Percentiles rank a stretch among this genome's conserved stretches.
Evolutionary conservation across 2,797 vertebrate species (phyloP).

Genomic region (Schizopygopsis malacanthus): DNA sequence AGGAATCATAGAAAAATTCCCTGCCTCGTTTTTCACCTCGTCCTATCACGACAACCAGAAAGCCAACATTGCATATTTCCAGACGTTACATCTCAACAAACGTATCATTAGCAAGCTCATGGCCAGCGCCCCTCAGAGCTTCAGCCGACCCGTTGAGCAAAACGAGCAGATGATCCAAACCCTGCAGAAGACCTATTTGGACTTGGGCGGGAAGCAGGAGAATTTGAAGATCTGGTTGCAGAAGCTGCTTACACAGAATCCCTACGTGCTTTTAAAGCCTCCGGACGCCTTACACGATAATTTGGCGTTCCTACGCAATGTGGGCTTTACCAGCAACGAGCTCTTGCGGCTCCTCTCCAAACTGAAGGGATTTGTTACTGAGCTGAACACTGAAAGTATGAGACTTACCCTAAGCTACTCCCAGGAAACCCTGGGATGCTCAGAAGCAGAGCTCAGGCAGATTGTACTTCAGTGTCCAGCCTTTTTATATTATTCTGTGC

Average conservation of each 20-base stretch:
- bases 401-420: constrained; percentile 81
- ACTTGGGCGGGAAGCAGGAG: constrained; percentile 84
- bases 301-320: constrained; percentile 82
- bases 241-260: constrained; percentile 93
- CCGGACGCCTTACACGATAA: constrained; percentile 79
- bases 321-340: constrained; percentile 81
- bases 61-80: constrained; percentile 87
- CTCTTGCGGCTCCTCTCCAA: constrained; percentile 88
- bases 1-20: constrained; percentile 89
- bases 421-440: constrained; percentile 81
- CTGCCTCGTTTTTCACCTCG: constrained; percentile 89
- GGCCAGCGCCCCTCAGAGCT: constrained; percentile 86
- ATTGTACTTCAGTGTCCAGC: constrained; percentile 87
- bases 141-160: constrained; percentile 82
- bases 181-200: constrained; percentile 83
- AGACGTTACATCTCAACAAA: constrained; percentile 86
- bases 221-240: constrained; percentile 92
- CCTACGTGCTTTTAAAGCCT: constrained; percentile 86
- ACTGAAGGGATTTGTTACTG: constrained; percentile 89
- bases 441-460: constrained; percentile 78
- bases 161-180: constrained; percentile 81
- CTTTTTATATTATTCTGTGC: constrained; percentile 85
- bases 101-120: constrained; percentile 88
- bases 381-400: constrained; percentile 83
- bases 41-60: constrained; percentile 81